Evolutionary conservation across 2,113 vertebrate species (phyloP).

Genomic region (Cavia porcellus): DNA sequence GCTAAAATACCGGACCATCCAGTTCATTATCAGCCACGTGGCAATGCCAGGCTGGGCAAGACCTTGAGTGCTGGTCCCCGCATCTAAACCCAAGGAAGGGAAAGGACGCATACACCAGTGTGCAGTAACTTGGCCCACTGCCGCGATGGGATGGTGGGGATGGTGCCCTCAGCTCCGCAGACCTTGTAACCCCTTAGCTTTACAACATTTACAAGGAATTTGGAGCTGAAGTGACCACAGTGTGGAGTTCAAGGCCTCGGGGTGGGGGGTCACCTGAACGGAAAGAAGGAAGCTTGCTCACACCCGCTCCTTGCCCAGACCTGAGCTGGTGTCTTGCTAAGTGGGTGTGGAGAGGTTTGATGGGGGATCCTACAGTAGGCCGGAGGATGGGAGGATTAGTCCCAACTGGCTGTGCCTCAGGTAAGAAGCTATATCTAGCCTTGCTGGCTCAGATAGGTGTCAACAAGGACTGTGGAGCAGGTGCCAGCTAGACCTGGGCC

Average conservation of each 20-base stretch:
- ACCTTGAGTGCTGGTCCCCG: not conserved
- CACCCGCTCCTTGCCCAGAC: not conserved
- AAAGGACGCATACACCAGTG: not conserved
- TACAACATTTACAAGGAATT: not conserved
- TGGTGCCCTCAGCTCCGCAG: not conserved
- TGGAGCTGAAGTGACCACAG: not conserved
- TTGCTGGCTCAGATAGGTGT: not conserved
- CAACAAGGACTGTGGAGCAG: not conserved
- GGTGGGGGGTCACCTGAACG: not conserved
- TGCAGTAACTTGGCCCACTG: not conserved
- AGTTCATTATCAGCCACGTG: slow-evolving; percentile 60
- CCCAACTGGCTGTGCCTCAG: not conserved
- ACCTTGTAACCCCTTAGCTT: not conserved
- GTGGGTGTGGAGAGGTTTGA: fast-evolving
- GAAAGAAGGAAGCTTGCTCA: not conserved
- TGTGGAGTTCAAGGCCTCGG: not conserved
- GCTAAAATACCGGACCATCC: slow-evolving; percentile 62
- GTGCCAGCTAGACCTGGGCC: not conserved
- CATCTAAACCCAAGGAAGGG: not conserved
- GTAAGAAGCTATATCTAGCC: not conserved
- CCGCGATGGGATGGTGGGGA: not conserved
- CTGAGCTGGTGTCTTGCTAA: not conserved
- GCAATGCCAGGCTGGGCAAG: not conserved
- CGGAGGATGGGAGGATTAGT: not conserved
- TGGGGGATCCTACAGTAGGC: too few relatives aligned